A percentile compares a stretch with the other conserved stretches of the same genome.
phyloP scores from a whole-genome alignment of 1,140 invertebrate species.

The Stegodyphus mimosarum region DNA sequence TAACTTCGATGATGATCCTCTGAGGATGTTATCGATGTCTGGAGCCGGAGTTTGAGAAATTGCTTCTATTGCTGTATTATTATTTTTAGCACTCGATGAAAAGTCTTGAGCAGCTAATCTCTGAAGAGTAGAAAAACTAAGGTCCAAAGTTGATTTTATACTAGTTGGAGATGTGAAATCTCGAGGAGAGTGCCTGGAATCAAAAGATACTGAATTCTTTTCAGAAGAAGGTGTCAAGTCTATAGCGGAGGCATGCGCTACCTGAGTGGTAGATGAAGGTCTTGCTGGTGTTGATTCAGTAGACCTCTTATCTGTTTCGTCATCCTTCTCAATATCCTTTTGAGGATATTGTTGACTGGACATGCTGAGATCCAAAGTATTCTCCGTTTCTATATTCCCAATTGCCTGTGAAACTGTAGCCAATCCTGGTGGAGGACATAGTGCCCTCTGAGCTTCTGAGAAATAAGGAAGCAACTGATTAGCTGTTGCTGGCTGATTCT shows the following conservation, averaged over 20 bases:
- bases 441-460: conserved; percentile 58
- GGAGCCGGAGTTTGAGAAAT: conserved; percentile 11
- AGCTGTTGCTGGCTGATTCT: conserved; percentile 76
- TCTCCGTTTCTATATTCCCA: conserved; percentile 75
- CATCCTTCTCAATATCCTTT: conserved; percentile 41
- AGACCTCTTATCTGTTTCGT: conserved; percentile 23
- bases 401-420: conserved; percentile 79
- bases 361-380: conserved; percentile 81
- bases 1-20: conserved; percentile 1
- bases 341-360: conserved; percentile 65
- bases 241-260: conserved; percentile 20
- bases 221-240: conserved; percentile 27
- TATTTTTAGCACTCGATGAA: background rate
- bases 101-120: conserved; percentile 25
- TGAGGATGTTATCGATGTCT: conserved; percentile 31
- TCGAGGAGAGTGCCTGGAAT: conserved; percentile 19
- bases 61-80: background rate
- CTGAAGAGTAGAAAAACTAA: conserved; percentile 45
- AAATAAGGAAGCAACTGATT: conserved; percentile 55
- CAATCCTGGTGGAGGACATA: conserved; percentile 73
- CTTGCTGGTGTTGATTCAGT: conserved; percentile 11
- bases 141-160: conserved; percentile 36
- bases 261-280: conserved; percentile 16
- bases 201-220: background rate
- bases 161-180: background rate